These are phyloP conservation scores for Creontiades dilutus DNA, from an alignment of 2,888 invertebrate genomes.

Conservation along the genomic window DNA sequence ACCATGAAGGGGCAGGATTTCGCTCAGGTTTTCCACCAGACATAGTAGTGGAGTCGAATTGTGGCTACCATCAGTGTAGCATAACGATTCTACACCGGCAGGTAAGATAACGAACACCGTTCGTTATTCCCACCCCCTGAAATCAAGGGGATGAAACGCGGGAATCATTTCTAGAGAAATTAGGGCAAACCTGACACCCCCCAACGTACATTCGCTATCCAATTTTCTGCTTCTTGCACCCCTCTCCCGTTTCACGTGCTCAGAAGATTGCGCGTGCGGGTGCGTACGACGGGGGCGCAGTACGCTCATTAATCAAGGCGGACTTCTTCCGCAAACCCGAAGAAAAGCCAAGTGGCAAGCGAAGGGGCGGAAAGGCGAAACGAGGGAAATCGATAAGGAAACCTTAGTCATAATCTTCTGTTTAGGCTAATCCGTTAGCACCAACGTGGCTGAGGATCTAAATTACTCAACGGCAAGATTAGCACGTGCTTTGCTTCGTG, in stretches of 20 bases:
- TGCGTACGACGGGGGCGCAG: not conserved
- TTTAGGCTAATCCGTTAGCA: conserved; percentile 67
- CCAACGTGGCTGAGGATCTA: conserved; percentile 56
- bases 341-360: conserved; percentile 43
- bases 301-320: conserved; percentile 57
- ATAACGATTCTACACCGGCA: too few relatives aligned
- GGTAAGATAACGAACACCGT: not conserved
- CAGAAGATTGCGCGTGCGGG: conserved; percentile 35
- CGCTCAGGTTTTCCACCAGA: too few relatives aligned
- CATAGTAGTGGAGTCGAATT: too few relatives aligned
- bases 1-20: too few relatives aligned
- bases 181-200: conserved; percentile 30
- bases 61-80: too few relatives aligned
- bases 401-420: conserved; percentile 70
- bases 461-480: conserved; percentile 65
- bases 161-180: conserved; percentile 27
- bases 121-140: not conserved
- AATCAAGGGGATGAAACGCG: conserved; percentile 3
- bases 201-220: not conserved
- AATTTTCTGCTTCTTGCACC: conserved; percentile 14
- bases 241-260: not conserved
- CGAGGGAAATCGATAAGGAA: conserved; percentile 62
- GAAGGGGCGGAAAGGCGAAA: conserved; percentile 38
- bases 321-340: conserved; percentile 43
- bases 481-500: conserved; percentile 68